Evolutionary conservation across 2,888 invertebrate genomes (phyloP), one percentile per base, ranked within the genome.

Genomic region (Mesochorus sp.): DNA sequence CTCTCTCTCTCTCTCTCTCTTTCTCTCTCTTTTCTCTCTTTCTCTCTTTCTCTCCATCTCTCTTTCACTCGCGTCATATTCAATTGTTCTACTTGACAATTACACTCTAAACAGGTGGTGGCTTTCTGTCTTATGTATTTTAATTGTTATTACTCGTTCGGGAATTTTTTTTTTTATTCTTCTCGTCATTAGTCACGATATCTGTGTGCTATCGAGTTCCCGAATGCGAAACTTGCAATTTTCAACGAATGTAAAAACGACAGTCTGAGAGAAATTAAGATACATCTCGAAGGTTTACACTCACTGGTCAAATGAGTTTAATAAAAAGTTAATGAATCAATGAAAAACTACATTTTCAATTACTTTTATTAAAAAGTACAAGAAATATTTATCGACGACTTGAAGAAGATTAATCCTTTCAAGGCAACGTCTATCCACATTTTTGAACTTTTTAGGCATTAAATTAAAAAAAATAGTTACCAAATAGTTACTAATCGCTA

Each of bases 141-240:
- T 8, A 14, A 14, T 37, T 42, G 51, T 34, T 21, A 70, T 51
- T 42, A 5, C 47, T 1, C 14, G 24, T 71, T 10, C 28, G 72
- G 28, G 37, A 55, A 42, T 44, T 34, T 26, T 55, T 14, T 10
- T 37, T 51, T 68, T 26, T 62, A 34, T 14, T 14, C 26, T 70
- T n/a, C n/a, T n/a, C n/a, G n/a, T n/a, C n/a, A 75, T 78, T 66
- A 39, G 31, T 80, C 70, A 75, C 80, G 73, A 79, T 68, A 64
- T 82, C 76, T 53, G 55, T 55, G 28, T 21, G 26, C 61, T 64
- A 26, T 28, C 10, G 44, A 68, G 10, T 4, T 70, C 28, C 14
- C 51, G 47, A 39, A 14, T 59, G 53, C 17, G 59, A 55, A 44
- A 44, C n/a, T 12, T 31, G 14, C 57, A 14, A 53, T 28, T 55